phyloP scores from a whole-genome alignment of 2,888 invertebrate species.

The Micoletzkya japonica region DNA sequence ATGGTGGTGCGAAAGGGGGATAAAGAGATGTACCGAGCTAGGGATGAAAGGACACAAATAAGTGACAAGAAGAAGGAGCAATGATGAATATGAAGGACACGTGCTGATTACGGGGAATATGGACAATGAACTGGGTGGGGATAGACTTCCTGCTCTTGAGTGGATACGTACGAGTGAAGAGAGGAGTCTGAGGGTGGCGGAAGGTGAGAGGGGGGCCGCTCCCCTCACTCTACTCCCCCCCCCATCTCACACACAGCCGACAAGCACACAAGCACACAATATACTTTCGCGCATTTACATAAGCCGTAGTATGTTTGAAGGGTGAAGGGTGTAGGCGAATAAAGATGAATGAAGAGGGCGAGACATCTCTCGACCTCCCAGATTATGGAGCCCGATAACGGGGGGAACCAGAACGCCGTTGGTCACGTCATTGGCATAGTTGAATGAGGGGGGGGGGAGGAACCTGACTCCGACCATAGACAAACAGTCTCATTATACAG shows the following conservation, averaged over 20 bases:
- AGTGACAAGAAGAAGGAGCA: slow-evolving; percentile 13
- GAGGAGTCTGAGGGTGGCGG: not conserved
- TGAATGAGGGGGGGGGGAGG: too few relatives aligned
- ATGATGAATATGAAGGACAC: not conserved
- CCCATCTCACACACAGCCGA: too few relatives aligned
- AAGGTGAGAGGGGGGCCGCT: not conserved
- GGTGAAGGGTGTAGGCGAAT: not conserved
- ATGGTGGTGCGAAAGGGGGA: slow-evolving; percentile 29
- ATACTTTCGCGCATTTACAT: too few relatives aligned
- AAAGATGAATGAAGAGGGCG: not conserved
- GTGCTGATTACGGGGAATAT: not conserved
- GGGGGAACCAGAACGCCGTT: too few relatives aligned
- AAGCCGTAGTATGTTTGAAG: too few relatives aligned
- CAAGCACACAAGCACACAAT: too few relatives aligned
- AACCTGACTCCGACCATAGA: too few relatives aligned
- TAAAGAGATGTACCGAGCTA: slow-evolving; percentile 32
- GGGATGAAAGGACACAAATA: slow-evolving; percentile 31
- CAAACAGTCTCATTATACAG: too few relatives aligned
- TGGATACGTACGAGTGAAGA: not conserved
- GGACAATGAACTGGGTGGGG: not conserved
- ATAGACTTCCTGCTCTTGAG: not conserved
- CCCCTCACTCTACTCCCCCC: too few relatives aligned
- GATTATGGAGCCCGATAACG: too few relatives aligned
- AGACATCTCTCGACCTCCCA: not conserved
- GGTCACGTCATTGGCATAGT: too few relatives aligned